Percentiles rank a stretch among this genome's conserved stretches.
These are phyloP conservation scores for Gonioctena quinquepunctata DNA, from an alignment of 1,140 invertebrate genomes.

Conservation along the genomic window DNA sequence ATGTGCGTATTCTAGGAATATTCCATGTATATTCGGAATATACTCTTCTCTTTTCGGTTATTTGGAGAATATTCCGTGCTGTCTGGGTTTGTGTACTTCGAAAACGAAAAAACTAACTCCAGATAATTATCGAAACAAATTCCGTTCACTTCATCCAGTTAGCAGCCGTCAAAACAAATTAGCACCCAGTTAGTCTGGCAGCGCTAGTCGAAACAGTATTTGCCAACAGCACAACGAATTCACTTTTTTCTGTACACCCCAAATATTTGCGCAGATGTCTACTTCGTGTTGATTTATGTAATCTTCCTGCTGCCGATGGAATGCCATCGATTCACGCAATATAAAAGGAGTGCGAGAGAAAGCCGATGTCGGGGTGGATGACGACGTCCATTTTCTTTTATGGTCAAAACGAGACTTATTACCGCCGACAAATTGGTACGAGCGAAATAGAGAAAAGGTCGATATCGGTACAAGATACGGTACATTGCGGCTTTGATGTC, in stretches of 20 bases:
- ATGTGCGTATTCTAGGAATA: too few species aligned
- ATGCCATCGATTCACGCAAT: neutral
- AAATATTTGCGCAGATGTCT: neutral
- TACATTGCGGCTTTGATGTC: neutral
- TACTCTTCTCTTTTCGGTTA: too few species aligned
- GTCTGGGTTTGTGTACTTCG: too few species aligned
- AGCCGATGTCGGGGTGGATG: constrained; percentile 5
- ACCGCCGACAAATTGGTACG: neutral
- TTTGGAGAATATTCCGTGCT: too few species aligned
- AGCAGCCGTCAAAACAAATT: neutral
- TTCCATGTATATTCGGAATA: too few species aligned
- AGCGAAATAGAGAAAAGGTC: neutral
- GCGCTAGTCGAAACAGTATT: too few species aligned
- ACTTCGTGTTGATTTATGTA: neutral
- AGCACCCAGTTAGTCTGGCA: too few species aligned
- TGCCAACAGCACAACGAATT: neutral
- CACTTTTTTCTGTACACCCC: neutral
- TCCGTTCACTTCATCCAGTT: neutral
- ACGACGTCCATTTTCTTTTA: neutral
- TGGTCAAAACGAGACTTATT: neutral
- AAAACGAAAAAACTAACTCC: too few species aligned
- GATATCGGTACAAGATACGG: neutral
- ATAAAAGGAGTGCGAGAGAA: neutral
- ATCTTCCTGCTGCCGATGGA: neutral
- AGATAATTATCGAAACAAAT: too few species aligned